Percentiles rank a stretch among this genome's conserved stretches.
These are phyloP conservation scores for Serranochromis macrocephalus DNA, from an alignment of 2,113 vertebrate species.

Conservation along the genomic window DNA sequence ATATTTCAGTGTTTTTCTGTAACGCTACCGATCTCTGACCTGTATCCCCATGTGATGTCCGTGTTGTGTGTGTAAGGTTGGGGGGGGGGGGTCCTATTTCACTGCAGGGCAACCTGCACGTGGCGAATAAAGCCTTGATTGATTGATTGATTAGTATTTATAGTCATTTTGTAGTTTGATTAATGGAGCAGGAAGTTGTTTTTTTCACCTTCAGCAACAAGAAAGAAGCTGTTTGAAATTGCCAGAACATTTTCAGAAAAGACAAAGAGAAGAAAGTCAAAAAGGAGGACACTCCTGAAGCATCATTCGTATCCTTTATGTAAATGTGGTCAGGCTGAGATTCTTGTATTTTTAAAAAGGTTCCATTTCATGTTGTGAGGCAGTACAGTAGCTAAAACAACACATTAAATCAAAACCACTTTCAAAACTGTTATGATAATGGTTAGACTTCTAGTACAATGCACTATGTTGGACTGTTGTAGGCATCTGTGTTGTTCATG, in stretches of 20 bases:
- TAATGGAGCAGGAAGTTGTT: not conserved
- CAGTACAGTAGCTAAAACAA: not conserved
- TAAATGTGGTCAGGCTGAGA: not conserved
- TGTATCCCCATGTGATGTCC: not conserved
- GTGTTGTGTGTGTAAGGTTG: not conserved
- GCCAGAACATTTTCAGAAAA: conserved; percentile 93
- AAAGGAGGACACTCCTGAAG: conserved; percentile 83
- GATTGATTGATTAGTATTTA: not conserved
- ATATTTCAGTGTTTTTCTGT: not conserved
- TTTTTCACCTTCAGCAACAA: conserved; percentile 74
- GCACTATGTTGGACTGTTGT: not conserved
- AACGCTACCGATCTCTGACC: accelerated
- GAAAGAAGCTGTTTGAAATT: conserved; percentile 95
- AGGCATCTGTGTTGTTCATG: not conserved
- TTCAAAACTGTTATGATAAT: not conserved
- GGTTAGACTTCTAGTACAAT: not conserved
- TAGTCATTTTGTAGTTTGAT: not conserved
- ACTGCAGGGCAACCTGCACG: not conserved
- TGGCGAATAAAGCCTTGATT: not conserved
- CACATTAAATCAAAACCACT: not conserved
- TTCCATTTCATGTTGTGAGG: not conserved
- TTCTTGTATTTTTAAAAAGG: not conserved
- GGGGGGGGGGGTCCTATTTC: not conserved
- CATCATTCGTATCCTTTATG: conserved; percentile 91
- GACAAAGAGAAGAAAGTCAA: conserved; percentile 92